These are phyloP conservation scores for Megaustenia siamemsis DNA, from an alignment of 2,888 invertebrate species.

Conservation along the genomic window DNA sequence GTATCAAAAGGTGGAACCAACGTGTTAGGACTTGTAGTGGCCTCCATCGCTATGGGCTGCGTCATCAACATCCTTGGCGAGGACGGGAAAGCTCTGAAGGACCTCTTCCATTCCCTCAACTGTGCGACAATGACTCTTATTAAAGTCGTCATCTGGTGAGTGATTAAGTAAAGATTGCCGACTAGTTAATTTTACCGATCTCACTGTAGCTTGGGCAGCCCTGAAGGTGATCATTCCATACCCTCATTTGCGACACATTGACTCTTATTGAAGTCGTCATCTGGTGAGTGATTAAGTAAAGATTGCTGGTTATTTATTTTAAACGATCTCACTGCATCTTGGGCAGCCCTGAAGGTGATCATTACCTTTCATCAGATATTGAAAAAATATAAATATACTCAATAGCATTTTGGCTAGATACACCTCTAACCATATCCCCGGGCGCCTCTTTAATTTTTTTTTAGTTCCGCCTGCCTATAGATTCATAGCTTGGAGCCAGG, in stretches of 20 bases:
- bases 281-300: slow-evolving; percentile 84
- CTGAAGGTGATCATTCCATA: slow-evolving; percentile 91
- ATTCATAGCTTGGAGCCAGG: too few species aligned
- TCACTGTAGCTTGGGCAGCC: too few species aligned
- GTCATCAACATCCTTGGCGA: slow-evolving; percentile 92
- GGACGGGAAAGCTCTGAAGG: slow-evolving; percentile 88
- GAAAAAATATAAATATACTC: too few species aligned
- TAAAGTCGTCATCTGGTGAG: slow-evolving; percentile 95
- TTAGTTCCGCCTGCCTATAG: too few species aligned
- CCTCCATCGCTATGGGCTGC: slow-evolving; percentile 87
- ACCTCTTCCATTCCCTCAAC: slow-evolving; percentile 91
- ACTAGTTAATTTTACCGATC: too few species aligned
- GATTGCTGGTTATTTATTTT: too few species aligned
- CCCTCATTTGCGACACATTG: slow-evolving; percentile 96
- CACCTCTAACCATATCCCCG: too few species aligned
- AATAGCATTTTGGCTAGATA: too few species aligned
- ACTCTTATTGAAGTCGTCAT: slow-evolving; percentile 96
- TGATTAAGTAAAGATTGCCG: not conserved
- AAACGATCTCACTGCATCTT: too few species aligned
- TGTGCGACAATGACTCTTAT: slow-evolving; percentile 98
- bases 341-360: slow-evolving; percentile 89
- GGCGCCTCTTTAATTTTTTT: too few species aligned
- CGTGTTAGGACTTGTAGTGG: slow-evolving; percentile 81
- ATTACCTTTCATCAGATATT: slow-evolving; percentile 91
- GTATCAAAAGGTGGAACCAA: slow-evolving; percentile 77